These are phyloP conservation scores for Nymphalis io DNA, from an alignment of 1,140 invertebrate species.

Conservation along the genomic window DNA sequence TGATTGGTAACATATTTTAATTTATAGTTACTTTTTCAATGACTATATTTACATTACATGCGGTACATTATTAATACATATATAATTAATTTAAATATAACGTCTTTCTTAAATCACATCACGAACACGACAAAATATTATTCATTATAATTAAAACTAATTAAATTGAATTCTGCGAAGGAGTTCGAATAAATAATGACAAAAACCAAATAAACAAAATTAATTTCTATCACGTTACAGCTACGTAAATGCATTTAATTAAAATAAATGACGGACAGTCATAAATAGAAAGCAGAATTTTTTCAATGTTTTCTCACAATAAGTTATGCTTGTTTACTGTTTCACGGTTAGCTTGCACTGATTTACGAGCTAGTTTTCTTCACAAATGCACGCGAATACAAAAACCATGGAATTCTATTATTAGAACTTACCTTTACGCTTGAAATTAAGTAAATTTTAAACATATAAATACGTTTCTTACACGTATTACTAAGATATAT, in stretches of 20 bases:
- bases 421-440: not conserved
- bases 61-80: too few relatives aligned
- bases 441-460: not conserved
- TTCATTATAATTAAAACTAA: too few relatives aligned
- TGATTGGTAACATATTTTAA: too few relatives aligned
- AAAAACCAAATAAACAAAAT: not conserved
- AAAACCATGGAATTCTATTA: constrained; percentile 3
- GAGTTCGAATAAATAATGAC: too few relatives aligned
- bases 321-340: constrained; percentile 22
- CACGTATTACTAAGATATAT: not conserved
- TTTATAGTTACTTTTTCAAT: too few relatives aligned
- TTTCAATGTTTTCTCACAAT: constrained; percentile 22
- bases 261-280: constrained; percentile 17
- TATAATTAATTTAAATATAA: too few relatives aligned
- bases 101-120: too few relatives aligned
- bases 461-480: not conserved
- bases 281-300: constrained; percentile 16
- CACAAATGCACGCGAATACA: constrained; percentile 23
- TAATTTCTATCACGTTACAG: not conserved
- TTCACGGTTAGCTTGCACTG: constrained; percentile 5
- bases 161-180: too few relatives aligned
- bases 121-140: too few relatives aligned
- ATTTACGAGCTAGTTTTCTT: constrained; percentile 20
- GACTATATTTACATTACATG: too few relatives aligned
- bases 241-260: constrained; percentile 21